Evolutionary conservation across 2,888 invertebrate species (phyloP), one percentile per base, ranked within the genome.

Genomic region (Polyommatus iphigenia): DNA sequence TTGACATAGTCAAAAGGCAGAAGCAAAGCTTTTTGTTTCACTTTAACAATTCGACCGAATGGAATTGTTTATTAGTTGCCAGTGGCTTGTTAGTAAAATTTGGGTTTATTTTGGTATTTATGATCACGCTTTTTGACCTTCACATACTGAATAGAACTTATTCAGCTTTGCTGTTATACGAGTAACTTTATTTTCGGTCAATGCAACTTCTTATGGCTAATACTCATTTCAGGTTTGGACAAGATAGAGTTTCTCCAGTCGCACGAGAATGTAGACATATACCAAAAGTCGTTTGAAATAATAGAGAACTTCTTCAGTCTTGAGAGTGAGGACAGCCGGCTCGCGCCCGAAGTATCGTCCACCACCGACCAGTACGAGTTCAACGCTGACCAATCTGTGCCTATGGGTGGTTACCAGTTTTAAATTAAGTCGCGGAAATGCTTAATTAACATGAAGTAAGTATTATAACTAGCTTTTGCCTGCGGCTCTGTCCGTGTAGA

Each of bases 161-260:
- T n/a, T n/a, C n/a, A n/a, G n/a, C n/a, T n/a, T n/a, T n/a, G n/a
- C n/a, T n/a, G n/a, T n/a, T n/a, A n/a, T n/a, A n/a, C n/a, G n/a
- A n/a, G n/a, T n/a, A n/a, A n/a, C n/a, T n/a, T n/a, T n/a, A n/a
- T n/a, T n/a, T n/a, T n/a, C n/a, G n/a, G n/a, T n/a, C n/a, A n/a
- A n/a, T n/a, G n/a, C n/a, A n/a, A n/a, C n/a, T 46, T 46, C 62
- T 67, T 32, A 32, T 18, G 15, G 29, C 4, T 24, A 15, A 67
- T 67, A 29, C 29, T 67, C 29, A 13, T 67, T 79, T 20, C 87
- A 98, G 98, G 99, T 87, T 95, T 99, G 89, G 99, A 99, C 89
- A 99, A 99, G 95, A 99, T 99, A 83, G 99, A 99, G 93, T 99
- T 98, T 91, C 95, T 99, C 77, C 99, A 99, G 90, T 98, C 98